Conservation (phyloP, 2,113 vertebrate genomes). For the Bombycilla garrulus region DNA sequence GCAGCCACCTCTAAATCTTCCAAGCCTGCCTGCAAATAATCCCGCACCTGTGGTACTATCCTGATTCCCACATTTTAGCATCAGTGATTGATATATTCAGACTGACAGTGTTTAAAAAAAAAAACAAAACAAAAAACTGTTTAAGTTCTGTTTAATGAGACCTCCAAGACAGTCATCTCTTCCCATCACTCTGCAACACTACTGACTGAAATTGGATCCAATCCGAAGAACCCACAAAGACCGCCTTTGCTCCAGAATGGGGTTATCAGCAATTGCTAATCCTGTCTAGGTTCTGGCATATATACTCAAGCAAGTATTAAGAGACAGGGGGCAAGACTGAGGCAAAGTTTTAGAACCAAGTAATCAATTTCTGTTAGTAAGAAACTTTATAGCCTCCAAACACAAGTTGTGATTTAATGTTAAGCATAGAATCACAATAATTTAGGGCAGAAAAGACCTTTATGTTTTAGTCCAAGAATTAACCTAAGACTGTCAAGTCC, state of each 20-base stretch:
- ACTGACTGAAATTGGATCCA: not conserved
- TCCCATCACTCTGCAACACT: not conserved
- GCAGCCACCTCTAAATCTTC: not conserved
- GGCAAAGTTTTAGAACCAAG: not conserved
- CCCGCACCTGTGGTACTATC: not conserved
- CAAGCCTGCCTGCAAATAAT: not conserved
- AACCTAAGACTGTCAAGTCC: not conserved
- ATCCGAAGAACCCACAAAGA: not conserved
- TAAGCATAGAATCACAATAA: not conserved
- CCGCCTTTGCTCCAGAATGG: not conserved
- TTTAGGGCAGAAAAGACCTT: not conserved
- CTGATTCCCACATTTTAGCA: not conserved
- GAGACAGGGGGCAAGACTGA: not conserved
- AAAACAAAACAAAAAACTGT: accelerated
- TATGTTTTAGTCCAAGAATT: not conserved
- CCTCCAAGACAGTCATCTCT: not conserved
- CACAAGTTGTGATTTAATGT: not conserved
- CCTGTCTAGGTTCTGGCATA: not conserved
- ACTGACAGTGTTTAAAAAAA: not conserved
- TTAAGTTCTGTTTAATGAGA: not conserved
- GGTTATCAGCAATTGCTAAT: not conserved
- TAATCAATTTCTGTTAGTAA: not conserved
- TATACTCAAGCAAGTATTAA: not conserved
- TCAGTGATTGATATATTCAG: not conserved
- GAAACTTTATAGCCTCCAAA: not conserved